A percentile compares a stretch with the other conserved stretches of the same genome.
phyloP scores from a whole-genome alignment of 2,888 invertebrate species.

The Volucella inflata region DNA sequence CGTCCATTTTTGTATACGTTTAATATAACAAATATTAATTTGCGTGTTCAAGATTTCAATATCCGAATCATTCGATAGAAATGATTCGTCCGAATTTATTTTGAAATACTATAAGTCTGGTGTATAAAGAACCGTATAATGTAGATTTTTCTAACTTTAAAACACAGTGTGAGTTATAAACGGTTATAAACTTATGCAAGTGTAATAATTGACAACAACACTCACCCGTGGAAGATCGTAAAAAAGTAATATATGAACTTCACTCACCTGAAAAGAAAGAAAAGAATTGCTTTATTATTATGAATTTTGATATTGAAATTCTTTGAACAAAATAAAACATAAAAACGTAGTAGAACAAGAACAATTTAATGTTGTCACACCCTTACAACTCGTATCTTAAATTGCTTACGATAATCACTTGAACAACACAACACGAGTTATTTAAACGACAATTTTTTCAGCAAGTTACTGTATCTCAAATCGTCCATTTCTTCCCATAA shows the following conservation, averaged over 20 bases:
- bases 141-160: too few species aligned
- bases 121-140: too few species aligned
- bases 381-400: constrained; percentile 5
- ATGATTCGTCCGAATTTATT: too few species aligned
- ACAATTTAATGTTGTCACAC: constrained; percentile 18
- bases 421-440: constrained; percentile 22
- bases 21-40: too few species aligned
- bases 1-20: too few species aligned
- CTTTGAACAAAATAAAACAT: constrained; percentile 17
- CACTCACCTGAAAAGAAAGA: constrained; percentile 65
- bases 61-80: too few species aligned
- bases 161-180: not conserved
- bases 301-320: constrained; percentile 28
- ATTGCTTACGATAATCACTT: constrained; percentile 42
- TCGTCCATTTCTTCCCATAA: not conserved
- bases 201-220: not conserved
- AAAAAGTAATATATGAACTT: constrained; percentile 9
- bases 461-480: constrained; percentile 31
- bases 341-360: constrained; percentile 11
- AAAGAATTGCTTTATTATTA: constrained; percentile 11
- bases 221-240: constrained; percentile 16
- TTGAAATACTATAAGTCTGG: too few species aligned
- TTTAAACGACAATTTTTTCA: constrained; percentile 27
- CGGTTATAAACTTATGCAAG: too few species aligned
- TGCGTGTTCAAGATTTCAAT: too few species aligned